A percentile compares a stretch with the other conserved stretches of the same genome.
Evolutionary conservation across 2,888 invertebrate genomes (phyloP).

Genomic region (Xestia sexstrigata): DNA sequence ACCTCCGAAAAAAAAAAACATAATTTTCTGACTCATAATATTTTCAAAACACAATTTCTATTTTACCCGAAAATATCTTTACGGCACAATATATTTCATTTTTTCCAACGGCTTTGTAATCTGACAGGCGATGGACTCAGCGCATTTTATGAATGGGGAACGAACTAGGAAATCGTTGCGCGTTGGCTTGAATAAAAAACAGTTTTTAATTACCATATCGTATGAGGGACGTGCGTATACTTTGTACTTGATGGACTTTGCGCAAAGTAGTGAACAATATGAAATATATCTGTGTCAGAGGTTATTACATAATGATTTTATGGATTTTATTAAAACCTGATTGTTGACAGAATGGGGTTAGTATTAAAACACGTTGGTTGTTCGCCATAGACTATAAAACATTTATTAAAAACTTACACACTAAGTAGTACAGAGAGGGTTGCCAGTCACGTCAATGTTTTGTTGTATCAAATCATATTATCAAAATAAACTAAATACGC

Average conservation of each 20-base stretch:
- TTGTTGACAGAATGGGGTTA: background rate
- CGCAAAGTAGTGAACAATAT: background rate
- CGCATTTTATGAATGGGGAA: constrained; percentile 61
- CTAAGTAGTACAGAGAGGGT: no score
- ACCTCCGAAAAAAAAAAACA: constrained; percentile 5
- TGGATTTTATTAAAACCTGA: background rate
- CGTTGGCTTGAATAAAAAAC: constrained; percentile 55
- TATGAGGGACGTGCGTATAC: constrained; percentile 1
- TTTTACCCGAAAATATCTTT: constrained; percentile 37
- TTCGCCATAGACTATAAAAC: no score
- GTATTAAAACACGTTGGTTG: no score
- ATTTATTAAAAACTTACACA: no score
- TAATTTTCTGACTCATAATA: constrained; percentile 25
- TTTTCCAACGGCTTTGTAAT: constrained; percentile 54
- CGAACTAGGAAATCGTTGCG: constrained; percentile 52
- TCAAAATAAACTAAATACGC: no score
- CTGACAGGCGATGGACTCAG: constrained; percentile 59
- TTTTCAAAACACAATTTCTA: constrained; percentile 32
- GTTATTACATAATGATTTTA: background rate
- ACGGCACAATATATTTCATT: constrained; percentile 44
- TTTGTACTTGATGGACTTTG: constrained; percentile 30
- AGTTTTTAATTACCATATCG: constrained; percentile 53
- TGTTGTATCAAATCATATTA: no score
- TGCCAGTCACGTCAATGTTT: no score
- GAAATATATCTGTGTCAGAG: background rate